Conservation (phyloP, 1,140 invertebrate genomes). For the Monochamus saltuarius region DNA sequence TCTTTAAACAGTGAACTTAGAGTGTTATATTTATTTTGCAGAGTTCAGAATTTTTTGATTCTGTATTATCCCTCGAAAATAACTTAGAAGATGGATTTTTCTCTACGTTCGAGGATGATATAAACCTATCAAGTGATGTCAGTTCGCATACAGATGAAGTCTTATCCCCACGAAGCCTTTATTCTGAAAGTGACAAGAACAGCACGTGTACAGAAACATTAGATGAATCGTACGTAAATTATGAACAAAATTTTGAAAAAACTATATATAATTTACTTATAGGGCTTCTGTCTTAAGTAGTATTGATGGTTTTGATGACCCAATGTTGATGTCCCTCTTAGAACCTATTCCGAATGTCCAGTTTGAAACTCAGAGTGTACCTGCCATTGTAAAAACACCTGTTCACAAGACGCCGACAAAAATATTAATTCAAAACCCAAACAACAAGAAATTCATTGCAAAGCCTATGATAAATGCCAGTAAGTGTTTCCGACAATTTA, state of each 20-base stretch:
- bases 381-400: slow-evolving; percentile 12
- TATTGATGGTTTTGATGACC: slow-evolving; percentile 35
- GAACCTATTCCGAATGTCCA: slow-evolving; percentile 24
- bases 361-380: slow-evolving; percentile 20
- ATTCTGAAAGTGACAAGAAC: slow-evolving; percentile 45
- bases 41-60: slow-evolving; percentile 51
- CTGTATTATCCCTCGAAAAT: slow-evolving; percentile 47
- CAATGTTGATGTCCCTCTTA: slow-evolving; percentile 36
- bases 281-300: slow-evolving; percentile 28
- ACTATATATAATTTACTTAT: slow-evolving; percentile 5
- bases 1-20: too few relatives aligned
- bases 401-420: slow-evolving; percentile 34
- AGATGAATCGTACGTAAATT: slow-evolving; percentile 22
- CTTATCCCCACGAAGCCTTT: slow-evolving; percentile 35
- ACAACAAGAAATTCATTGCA: slow-evolving; percentile 38
- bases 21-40: slow-evolving; percentile 32
- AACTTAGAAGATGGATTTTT: slow-evolving; percentile 39
- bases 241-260: too few relatives aligned
- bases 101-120: slow-evolving; percentile 37
- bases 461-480: slow-evolving; percentile 37
- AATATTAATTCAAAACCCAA: slow-evolving; percentile 42
- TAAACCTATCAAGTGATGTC: slow-evolving; percentile 41
- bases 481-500: slow-evolving; percentile 16
- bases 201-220: slow-evolving; percentile 30
- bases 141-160: slow-evolving; percentile 42